Base-by-base conservation (phyloP, 2,113 vertebrate species). In the Podarcis cretensis region DNA sequence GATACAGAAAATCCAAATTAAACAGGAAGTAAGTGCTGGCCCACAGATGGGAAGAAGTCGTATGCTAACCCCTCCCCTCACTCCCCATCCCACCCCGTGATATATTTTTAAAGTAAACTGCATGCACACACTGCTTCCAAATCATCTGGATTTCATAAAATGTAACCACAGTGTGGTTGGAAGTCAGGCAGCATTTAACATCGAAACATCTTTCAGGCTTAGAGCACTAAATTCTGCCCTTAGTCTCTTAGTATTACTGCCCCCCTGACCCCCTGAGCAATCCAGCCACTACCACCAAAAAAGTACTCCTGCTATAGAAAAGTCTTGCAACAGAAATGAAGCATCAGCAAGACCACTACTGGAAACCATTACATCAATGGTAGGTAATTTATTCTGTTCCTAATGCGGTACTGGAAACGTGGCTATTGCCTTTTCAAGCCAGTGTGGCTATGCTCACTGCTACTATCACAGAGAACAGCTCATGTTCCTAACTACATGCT, bases 81-180 rank as follows among this genome's bases (percentile, higher is more conserved):
- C 25, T 18, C 84, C 84, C 84, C 76, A 8, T 57, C 30, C 43
- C 81, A 87, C 25, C 68, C 95, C 92, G 91, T 80, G 89, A 89
- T 87, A 90, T 96, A 95, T 95, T 95, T 92, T 92, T 90, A 92
- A 93, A 95, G 94, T 90, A 91, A 95, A 94, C 94, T 86, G 90
- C 92, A 92, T 88, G 86, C 91, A 90, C 93, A 92, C 30, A 18
- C 84, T 71, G 90, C 92, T 93, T 96, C 96, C 96, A 94, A 92
- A 93, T 95, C 97, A 95, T 97, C 96, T 97, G 96, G 97, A 94
- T 96, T 95, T 95, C 96, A 96, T 97, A 95, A 97, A 94, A 87
- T 82, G 78, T 87, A 95, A 94, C 96, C 95, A 69, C 96, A 94
- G 76, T 78, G 93, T 92, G 95, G 95, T 89, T 91, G 90, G 92